Conservation (phyloP, 2,888 invertebrate species). For the Microchrysa polita region DNA sequence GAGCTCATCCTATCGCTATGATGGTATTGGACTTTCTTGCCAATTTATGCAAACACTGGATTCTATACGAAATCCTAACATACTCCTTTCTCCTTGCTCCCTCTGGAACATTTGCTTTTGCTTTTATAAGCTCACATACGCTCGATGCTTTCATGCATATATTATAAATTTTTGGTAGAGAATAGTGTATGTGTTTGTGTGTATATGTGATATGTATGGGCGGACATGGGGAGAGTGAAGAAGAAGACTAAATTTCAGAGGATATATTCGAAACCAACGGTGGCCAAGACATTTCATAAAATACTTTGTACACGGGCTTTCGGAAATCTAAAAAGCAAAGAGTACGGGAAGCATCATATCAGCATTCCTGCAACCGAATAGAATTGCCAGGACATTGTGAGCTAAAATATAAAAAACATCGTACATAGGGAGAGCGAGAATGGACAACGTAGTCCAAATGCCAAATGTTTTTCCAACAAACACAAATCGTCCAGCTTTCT, state of each 20-base stretch:
- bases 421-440: background rate
- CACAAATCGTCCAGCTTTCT: slow-evolving; percentile 5
- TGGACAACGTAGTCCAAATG: slow-evolving; percentile 11
- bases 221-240: background rate
- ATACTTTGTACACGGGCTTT: slow-evolving; percentile 34
- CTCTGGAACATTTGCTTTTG: background rate
- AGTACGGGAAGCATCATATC: slow-evolving; percentile 20
- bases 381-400: slow-evolving; percentile 8
- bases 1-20: background rate
- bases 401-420: background rate
- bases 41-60: slow-evolving; percentile 34
- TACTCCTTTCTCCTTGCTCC: background rate
- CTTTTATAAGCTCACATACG: background rate
- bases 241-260: background rate
- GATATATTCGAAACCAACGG: background rate
- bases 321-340: background rate
- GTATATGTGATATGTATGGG: too few species aligned
- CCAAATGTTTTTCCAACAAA: slow-evolving; percentile 12
- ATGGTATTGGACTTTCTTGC: slow-evolving; percentile 7
- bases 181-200: background rate
- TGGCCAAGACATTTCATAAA: slow-evolving; percentile 39
- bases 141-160: slow-evolving; percentile 32
- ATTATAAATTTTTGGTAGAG: slow-evolving; percentile 37
- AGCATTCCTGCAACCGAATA: background rate
- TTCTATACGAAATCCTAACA: slow-evolving; percentile 21